Conservation (phyloP, 2,113 vertebrate species). For the Callocephalon fimbriatum region DNA sequence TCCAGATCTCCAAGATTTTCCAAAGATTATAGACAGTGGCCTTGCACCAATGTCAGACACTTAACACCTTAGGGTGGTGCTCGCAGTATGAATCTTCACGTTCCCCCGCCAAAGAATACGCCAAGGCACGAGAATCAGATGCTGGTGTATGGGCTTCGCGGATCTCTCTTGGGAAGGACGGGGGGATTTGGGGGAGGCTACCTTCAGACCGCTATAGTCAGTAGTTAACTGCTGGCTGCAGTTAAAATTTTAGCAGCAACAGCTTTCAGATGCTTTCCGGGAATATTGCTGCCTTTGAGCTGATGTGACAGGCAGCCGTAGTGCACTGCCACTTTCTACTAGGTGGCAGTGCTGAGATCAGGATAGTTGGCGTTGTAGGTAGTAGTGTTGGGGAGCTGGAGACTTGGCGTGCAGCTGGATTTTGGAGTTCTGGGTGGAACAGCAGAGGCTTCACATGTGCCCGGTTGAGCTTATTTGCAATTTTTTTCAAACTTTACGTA, state of each 20-base stretch:
- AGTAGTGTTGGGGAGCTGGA: neutral
- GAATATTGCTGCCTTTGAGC: neutral
- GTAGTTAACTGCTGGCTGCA: neutral
- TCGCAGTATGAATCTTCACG: fast-evolving
- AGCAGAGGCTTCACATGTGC: neutral
- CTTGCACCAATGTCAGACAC: too few species aligned
- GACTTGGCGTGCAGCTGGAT: neutral
- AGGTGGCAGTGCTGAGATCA: conserved; percentile 42
- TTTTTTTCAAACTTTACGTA: neutral
- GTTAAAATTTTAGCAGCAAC: conserved; percentile 5
- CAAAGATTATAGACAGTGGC: too few species aligned
- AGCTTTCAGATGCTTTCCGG: conserved; percentile 8
- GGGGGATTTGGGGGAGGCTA: neutral
- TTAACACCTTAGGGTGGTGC: too few species aligned
- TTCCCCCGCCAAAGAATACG: fast-evolving
- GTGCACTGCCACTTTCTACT: neutral
- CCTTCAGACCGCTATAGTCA: neutral
- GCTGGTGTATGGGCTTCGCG: neutral
- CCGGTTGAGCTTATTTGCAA: neutral
- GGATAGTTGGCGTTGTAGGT: neutral
- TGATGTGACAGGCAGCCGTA: neutral
- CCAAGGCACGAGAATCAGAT: neutral
- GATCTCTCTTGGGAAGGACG: neutral
- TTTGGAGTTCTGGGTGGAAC: neutral
- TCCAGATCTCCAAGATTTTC: too few species aligned